Base-by-base conservation (phyloP, 2,888 invertebrate species). In the Saturnia japonica region DNA sequence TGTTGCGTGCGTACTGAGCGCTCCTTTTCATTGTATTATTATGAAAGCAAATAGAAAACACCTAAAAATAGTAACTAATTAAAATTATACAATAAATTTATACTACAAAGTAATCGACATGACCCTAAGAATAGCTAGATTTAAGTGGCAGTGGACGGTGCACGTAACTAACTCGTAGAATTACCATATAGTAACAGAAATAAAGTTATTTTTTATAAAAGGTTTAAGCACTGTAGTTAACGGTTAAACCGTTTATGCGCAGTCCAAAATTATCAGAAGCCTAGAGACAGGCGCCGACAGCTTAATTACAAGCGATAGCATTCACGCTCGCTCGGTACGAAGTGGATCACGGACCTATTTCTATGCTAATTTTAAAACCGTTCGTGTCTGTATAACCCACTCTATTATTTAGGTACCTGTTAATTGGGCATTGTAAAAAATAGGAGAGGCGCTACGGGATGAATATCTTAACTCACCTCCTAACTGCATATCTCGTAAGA, bases 261-360 rank as follows among this genome's bases (percentile, higher is more conserved):
- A 60, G 68, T 71, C 73, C 68, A 72, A 72, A 71, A 75, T 75
- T 72, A 75, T 71, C 68, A 64, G 69, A 42, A 70, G 68, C 72
- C 74, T 68, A 73, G 60, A 70, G 60, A 70, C 68, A 70, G 47
- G 67, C 68, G 70, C 11, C 72, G 83, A 81, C 83, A 81, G 79
- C 76, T 79, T 83, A 82, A 83, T 83, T 82, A 81, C 80, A 72
- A 78, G 71, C 77, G 80, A 81, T 80, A 82, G 78, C 76, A 79
- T 80, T 80, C 80, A 68, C 71, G 71, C 68, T 64, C 57, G 71
- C 71, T 34, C 72, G 8, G 54, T 54, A 22, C 54, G 71, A 71
- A 71, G 68, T 73, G 70, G 74, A 73, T 73, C 74, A 70, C 74
- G 73, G 72, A 73, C 72, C 77, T 71, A 77, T 77, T 77, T 76